Evolutionary conservation across 2,888 invertebrate genomes (phyloP).

Genomic region (Cephus pygmeus): DNA sequence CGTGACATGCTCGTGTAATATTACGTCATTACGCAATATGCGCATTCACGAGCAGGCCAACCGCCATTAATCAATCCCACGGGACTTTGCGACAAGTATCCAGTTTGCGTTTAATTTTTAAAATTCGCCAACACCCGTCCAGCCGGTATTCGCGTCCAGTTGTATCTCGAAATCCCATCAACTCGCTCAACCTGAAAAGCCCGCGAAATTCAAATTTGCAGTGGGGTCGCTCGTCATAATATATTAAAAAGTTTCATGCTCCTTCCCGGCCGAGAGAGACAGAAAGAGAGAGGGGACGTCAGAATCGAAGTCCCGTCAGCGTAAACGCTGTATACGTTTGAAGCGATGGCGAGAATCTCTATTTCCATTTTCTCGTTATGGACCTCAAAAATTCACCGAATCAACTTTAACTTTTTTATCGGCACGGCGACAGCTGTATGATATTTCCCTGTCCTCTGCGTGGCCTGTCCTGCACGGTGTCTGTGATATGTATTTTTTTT

Average conservation of each 20-base stretch:
- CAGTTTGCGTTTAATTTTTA: neutral
- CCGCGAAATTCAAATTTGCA: neutral
- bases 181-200: neutral
- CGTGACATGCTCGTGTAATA: neutral
- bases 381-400: neutral
- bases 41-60: neutral
- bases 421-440: neutral
- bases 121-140: neutral
- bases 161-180: neutral
- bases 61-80: too few relatives aligned
- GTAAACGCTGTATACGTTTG: neutral
- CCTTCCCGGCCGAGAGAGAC: neutral
- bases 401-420: neutral
- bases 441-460: too few relatives aligned
- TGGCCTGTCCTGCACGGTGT: too few relatives aligned
- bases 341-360: neutral
- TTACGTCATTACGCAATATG: neutral
- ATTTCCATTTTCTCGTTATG: neutral
- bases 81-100: neutral
- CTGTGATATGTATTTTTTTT: neutral
- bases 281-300: neutral
- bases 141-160: neutral
- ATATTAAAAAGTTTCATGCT: neutral
- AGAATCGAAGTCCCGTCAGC: neutral
- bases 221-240: neutral